Percentiles rank a stretch among this genome's conserved stretches.
Evolutionary conservation across 2,888 invertebrate species (phyloP).

Genomic region (Stenurella melanura): DNA sequence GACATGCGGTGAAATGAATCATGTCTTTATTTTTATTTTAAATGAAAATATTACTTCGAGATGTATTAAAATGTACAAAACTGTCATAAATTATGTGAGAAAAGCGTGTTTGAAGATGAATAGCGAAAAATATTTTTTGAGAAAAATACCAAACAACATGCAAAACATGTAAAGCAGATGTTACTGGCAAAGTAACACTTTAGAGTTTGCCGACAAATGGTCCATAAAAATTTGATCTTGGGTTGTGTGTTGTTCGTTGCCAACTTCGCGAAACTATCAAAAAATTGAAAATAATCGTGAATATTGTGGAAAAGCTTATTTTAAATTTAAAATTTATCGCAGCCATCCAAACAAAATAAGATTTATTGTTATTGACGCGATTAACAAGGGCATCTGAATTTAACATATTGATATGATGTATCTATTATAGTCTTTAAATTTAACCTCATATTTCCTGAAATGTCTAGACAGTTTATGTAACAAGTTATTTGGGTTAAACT

Average conservation of each 20-base stretch:
- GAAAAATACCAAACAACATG: background rate
- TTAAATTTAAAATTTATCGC: background rate
- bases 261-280: background rate
- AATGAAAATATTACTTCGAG: slow-evolving; percentile 3
- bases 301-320: background rate
- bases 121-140: background rate
- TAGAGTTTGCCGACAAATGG: background rate
- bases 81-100: slow-evolving; percentile 5
- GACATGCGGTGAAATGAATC: slow-evolving; percentile 16
- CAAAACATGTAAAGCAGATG: slow-evolving; percentile 23
- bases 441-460: background rate
- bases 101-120: slow-evolving; percentile 1
- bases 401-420: background rate
- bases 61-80: slow-evolving; percentile 11
- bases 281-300: background rate
- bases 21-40: slow-evolving; percentile 7
- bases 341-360: background rate
- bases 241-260: background rate
- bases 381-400: background rate
- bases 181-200: background rate
- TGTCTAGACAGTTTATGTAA: background rate
- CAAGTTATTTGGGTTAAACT: background rate
- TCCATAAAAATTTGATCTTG: background rate
- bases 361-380: background rate
- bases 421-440: background rate